Conservation (phyloP, 2,888 invertebrate species). For the Pemphredon lugubris region DNA sequence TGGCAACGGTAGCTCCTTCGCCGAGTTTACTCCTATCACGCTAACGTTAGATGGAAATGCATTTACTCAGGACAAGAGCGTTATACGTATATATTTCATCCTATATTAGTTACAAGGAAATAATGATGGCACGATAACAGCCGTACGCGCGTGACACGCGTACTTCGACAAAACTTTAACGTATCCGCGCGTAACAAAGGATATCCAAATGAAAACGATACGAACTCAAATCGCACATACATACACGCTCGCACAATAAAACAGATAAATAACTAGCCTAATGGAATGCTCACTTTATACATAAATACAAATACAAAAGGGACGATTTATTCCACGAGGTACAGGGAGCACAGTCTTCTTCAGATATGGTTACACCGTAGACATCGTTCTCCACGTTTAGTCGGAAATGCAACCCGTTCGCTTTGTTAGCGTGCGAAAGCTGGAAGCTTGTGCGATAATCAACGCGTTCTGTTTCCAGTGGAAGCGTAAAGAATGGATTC, state of each 20-base stretch:
- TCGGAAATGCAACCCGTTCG: background rate
- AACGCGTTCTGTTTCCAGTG: constrained; percentile 16
- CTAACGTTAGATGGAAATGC: too few relatives aligned
- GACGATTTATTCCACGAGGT: constrained; percentile 52
- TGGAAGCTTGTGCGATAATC: constrained; percentile 32
- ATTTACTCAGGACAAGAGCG: too few relatives aligned
- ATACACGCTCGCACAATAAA: constrained; percentile 26
- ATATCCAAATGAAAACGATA: constrained; percentile 16
- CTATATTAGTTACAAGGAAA: constrained; percentile 60
- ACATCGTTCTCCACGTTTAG: background rate
- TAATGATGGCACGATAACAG: constrained; percentile 54
- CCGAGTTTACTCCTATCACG: constrained; percentile 22
- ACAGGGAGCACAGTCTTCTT: constrained; percentile 68
- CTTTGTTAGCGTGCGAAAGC: constrained; percentile 29
- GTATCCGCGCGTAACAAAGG: background rate
- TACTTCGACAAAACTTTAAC: background rate
- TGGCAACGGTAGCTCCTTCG: too few relatives aligned
- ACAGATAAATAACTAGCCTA: constrained; percentile 44
- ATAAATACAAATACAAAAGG: constrained; percentile 69
- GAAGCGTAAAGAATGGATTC: constrained; percentile 54
- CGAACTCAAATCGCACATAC: constrained; percentile 40
- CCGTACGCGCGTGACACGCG: constrained; percentile 21
- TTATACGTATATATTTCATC: constrained; percentile 2
- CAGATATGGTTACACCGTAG: constrained; percentile 43
- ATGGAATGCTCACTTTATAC: constrained; percentile 69